Evolutionary conservation across 2,888 invertebrate genomes (phyloP).

Genomic region (Caradrina clavipalpis): DNA sequence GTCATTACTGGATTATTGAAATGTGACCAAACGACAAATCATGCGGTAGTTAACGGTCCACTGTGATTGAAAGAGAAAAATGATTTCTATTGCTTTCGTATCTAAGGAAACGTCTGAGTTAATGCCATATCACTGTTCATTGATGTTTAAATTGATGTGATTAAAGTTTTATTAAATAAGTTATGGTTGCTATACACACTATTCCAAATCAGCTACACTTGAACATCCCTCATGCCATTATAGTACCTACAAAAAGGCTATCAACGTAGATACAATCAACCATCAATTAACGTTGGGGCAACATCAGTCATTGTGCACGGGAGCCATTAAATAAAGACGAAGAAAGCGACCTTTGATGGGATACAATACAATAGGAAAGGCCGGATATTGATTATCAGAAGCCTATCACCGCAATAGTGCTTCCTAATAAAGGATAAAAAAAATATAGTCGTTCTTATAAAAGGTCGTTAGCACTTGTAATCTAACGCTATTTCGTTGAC

Average conservation of each 20-base stretch:
- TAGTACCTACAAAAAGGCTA: slow-evolving; percentile 6
- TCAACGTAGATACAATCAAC: slow-evolving; percentile 35
- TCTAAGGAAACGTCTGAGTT: slow-evolving; percentile 7
- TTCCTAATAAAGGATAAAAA: slow-evolving; percentile 18
- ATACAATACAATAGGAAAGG: slow-evolving; percentile 43
- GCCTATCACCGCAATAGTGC: slow-evolving; percentile 33
- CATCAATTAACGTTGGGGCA: slow-evolving; percentile 41
- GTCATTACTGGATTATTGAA: slow-evolving; percentile 43
- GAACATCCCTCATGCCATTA: slow-evolving; percentile 16
- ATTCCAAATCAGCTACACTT: neutral
- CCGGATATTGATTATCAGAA: slow-evolving; percentile 52
- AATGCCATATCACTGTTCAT: neutral
- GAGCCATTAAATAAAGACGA: slow-evolving; percentile 51
- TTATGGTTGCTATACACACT: neutral
- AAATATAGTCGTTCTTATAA: neutral
- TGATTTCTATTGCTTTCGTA: slow-evolving; percentile 8
- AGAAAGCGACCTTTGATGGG: slow-evolving; percentile 48
- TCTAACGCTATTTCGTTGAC: slow-evolving; percentile 52
- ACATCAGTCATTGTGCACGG: slow-evolving; percentile 51
- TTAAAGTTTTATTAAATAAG: neutral
- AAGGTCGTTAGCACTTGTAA: slow-evolving; percentile 37
- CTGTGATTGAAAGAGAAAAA: slow-evolving; percentile 23
- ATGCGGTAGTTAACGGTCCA: slow-evolving; percentile 12
- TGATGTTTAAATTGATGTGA: neutral
- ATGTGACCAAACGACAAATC: slow-evolving; percentile 37